Conservation (phyloP, 2,113 vertebrate genomes). For the Xenotilapia flavipinnis region DNA sequence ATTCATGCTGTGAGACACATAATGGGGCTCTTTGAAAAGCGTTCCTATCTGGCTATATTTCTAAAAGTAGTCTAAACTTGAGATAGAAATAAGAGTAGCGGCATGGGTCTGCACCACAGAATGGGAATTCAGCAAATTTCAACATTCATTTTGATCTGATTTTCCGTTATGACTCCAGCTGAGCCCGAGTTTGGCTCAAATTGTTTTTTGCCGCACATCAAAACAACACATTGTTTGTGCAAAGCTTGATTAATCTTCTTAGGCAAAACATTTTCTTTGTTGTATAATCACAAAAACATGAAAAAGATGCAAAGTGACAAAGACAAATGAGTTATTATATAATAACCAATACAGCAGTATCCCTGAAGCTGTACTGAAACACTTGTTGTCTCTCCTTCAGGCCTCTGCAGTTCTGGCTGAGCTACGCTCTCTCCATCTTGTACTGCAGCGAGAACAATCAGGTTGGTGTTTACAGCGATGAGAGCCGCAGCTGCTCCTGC, state of each 20-base stretch:
- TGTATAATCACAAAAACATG: background rate
- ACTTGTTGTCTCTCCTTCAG: conserved; percentile 61
- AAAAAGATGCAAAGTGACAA: background rate
- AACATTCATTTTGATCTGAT: conserved; percentile 37
- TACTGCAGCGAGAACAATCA: conserved; percentile 89
- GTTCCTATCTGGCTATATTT: background rate
- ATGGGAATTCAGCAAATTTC: background rate
- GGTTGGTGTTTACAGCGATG: conserved; percentile 84
- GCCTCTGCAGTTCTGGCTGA: conserved; percentile 85
- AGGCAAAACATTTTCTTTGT: background rate
- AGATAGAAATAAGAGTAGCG: background rate
- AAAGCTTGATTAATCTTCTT: background rate
- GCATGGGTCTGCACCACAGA: conserved; percentile 1
- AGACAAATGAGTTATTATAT: background rate
- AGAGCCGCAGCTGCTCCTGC: conserved; percentile 85
- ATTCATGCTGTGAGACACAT: background rate
- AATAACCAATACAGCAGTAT: background rate
- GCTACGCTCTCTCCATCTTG: conserved; percentile 82
- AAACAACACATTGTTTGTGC: background rate
- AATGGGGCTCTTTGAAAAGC: background rate
- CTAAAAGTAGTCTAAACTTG: background rate
- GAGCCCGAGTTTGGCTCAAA: background rate
- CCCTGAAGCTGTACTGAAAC: background rate
- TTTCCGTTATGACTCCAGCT: conserved; percentile 10
- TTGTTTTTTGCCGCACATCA: background rate